Evolutionary conservation across 1,140 invertebrate genomes (phyloP), one percentile per base, ranked within the genome.

Genomic region (Neodiprion fabricii): DNA sequence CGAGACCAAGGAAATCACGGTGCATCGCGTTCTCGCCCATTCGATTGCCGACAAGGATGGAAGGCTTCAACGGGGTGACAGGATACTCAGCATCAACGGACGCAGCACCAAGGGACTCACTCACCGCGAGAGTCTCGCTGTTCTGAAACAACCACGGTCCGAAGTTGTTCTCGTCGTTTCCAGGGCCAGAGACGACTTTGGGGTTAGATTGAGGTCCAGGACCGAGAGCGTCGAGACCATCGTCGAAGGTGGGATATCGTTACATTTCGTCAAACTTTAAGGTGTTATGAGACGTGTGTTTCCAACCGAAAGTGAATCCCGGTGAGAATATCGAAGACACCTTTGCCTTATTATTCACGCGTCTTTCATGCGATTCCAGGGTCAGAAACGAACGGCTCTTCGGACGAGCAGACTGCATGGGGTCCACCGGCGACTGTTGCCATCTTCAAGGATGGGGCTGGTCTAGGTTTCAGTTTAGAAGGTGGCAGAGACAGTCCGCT

Each of bases 381-480:
- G 72, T 81, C 81, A 75, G 84, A 85, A 78, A 79, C 76, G 70
- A 85, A 79, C 70, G 82, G 81, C 9, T 61, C 53, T 12, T 53
- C 61, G 10, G 71, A 76, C 28, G 83, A 83, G 28, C 75, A 81
- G 67, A 85, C 78, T 9, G 82, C 85, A 9, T 86, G 85, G 85
- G 85, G 85, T 61, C 85, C 85, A 11, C 79, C 84, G 21, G 87
- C 90, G 68, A 81, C 88, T 67, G 90, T 96, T 61, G 91, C 91
- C 72, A 91, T 97, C 77, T 89, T 92, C 17, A 98, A 98, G 84
- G 96, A 97, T 79, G 95, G 94, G 75, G 94, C 95, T 76, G 96
- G 96, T 10, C 90, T 98, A 65, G 97, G 97, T 67, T 97, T 98
- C 85, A 96, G 96, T 81, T 91, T 98, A 66, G 96, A 98, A 84